phyloP scores from a whole-genome alignment of 2,888 invertebrate genomes.

The Sinelater perroti region DNA sequence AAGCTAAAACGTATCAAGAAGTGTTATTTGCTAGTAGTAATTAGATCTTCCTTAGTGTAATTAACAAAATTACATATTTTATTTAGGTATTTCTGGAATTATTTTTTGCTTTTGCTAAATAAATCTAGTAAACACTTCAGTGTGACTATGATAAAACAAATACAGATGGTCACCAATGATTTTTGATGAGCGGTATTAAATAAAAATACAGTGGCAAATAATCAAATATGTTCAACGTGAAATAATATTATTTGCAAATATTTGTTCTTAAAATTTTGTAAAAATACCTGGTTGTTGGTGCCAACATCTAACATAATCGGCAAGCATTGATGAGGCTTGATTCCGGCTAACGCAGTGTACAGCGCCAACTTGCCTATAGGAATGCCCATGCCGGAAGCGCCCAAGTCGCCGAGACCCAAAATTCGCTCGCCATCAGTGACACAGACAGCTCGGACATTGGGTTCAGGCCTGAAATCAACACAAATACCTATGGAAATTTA shows the following conservation, averaged over 20 bases:
- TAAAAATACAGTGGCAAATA: too few relatives aligned
- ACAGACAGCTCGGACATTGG: slow-evolving; percentile 84
- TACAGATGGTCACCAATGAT: too few relatives aligned
- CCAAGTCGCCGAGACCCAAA: slow-evolving; percentile 94
- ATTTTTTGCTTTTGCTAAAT: too few relatives aligned
- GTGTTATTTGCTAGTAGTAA: too few relatives aligned
- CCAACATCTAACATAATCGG: slow-evolving; percentile 95
- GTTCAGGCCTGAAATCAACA: slow-evolving; percentile 74
- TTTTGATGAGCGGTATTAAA: too few relatives aligned
- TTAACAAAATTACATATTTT: too few relatives aligned
- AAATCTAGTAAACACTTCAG: not conserved
- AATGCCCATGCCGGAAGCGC: slow-evolving; percentile 98
- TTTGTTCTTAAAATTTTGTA: slow-evolving; percentile 4
- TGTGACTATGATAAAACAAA: not conserved
- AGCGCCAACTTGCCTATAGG: slow-evolving; percentile 96
- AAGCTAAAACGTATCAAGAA: too few relatives aligned
- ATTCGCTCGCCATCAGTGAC: slow-evolving; percentile 98
- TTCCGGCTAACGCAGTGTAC: slow-evolving; percentile 97
- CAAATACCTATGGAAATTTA: slow-evolving; percentile 12
- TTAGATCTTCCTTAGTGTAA: too few relatives aligned
- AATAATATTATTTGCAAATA: too few relatives aligned
- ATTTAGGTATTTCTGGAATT: too few relatives aligned
- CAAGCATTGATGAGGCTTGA: slow-evolving; percentile 93
- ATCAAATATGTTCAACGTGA: too few relatives aligned
- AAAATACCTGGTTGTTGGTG: slow-evolving; percentile 82